Evolutionary conservation across 2,113 vertebrate species (phyloP).

Genomic region (Dromas ardeola): DNA sequence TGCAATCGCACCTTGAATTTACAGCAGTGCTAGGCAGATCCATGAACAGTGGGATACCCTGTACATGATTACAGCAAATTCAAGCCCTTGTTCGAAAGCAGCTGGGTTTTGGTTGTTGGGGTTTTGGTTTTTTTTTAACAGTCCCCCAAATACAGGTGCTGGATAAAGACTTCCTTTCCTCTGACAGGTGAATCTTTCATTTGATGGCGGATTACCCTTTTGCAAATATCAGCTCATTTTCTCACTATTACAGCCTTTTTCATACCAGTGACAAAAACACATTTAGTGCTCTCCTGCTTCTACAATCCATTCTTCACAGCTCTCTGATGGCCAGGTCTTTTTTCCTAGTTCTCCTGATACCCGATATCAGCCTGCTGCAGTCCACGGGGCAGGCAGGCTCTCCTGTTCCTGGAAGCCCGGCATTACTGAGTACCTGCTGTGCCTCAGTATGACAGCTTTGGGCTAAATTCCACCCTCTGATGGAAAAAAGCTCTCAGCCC

Average conservation of each 20-base stretch:
- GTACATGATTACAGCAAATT: background rate
- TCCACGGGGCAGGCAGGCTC: background rate
- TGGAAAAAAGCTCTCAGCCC: background rate
- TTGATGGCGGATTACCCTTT: background rate
- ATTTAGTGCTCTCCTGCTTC: background rate
- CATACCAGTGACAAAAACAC: background rate
- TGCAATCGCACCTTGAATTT: constrained; percentile 28
- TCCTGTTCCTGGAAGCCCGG: background rate
- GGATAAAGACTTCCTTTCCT: constrained; percentile 3
- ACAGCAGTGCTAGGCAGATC: constrained; percentile 22
- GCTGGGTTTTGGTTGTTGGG: background rate
- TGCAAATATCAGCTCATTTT: background rate
- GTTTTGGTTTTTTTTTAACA: background rate
- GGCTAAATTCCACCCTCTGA: background rate
- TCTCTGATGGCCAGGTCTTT: background rate
- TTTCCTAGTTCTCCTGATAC: background rate
- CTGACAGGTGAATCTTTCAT: constrained; percentile 4
- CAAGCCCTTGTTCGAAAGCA: constrained; percentile 16
- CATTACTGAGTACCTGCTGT: background rate
- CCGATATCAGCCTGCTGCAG: background rate
- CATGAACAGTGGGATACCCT: background rate
- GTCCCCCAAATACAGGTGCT: background rate
- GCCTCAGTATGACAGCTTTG: background rate
- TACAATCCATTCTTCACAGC: background rate
- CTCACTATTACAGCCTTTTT: background rate